phyloP scores from a whole-genome alignment of 1,140 invertebrate genomes.

The Diuraphis noxia region DNA sequence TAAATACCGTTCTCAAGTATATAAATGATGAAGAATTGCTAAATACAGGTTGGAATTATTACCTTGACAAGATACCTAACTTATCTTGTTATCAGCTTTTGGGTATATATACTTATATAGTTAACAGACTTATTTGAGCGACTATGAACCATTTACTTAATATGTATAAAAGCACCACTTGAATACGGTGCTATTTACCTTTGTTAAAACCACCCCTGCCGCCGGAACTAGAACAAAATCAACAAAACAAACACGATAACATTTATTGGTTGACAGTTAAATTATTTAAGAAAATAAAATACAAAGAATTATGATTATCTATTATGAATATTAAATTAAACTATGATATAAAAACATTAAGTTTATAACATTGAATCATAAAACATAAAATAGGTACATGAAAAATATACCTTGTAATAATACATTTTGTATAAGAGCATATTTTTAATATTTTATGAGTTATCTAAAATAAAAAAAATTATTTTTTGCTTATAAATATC shows the following conservation, averaged over 20 bases:
- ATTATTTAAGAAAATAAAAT: conserved; percentile 37
- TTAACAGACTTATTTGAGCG: conserved; percentile 54
- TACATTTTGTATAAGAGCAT: not conserved
- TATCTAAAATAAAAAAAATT: not conserved
- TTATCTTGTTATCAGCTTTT: conserved; percentile 51
- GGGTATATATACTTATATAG: conserved; percentile 48
- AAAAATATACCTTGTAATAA: not conserved
- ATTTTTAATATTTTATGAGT: not conserved
- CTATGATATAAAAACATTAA: not conserved
- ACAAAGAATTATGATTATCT: conserved; percentile 5
- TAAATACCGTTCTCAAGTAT: conserved; percentile 31
- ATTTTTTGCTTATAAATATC: not conserved
- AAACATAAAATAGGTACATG: not conserved
- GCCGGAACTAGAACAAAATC: conserved; percentile 56
- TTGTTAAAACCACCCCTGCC: conserved; percentile 57
- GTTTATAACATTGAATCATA: not conserved
- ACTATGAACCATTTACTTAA: conserved; percentile 50
- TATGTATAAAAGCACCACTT: conserved; percentile 55
- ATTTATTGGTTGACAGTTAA: conserved; percentile 34
- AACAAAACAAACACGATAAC: conserved; percentile 54
- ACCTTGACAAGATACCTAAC: conserved; percentile 54
- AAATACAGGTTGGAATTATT: conserved; percentile 51
- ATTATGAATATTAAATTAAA: not conserved
- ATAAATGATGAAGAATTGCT: conserved; percentile 40
- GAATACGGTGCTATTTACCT: conserved; percentile 56